Evolutionary conservation across 2,113 vertebrate species (phyloP), one percentile per base, ranked within the genome.

Genomic region (Aldabrachelys gigantea): DNA sequence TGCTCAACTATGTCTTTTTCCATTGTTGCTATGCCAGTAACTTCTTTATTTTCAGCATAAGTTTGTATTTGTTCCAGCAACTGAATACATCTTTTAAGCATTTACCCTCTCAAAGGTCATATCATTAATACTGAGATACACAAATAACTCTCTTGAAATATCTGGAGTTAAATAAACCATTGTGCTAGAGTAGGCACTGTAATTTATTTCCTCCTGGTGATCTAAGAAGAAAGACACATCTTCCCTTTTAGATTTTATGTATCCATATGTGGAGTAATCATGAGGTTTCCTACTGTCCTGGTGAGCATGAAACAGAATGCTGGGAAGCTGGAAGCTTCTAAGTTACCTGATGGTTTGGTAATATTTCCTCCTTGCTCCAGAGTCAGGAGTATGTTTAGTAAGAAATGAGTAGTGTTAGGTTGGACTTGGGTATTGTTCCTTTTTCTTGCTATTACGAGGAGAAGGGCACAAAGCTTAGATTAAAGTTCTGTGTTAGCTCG

Each of bases 221-320:
- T 1, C 0, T 0, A 47, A 75, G 80, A 38, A 78, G 12, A 7
- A 83, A 93, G 87, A 0, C 1, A 2, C 35, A 31, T 29, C 10
- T 1, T 7, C 12, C 87, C 79, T 50, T 19, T 9, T 8, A 72
- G 88, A 0, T 47, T 92, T 89, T 88, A n/a, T 19, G 12, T 56
- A 79, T 85, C 76, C 10, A 2, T 0, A 8, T 29, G 4, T n/a
- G 41, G 59, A 65, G 1, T 6, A 44, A 78, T 29, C 44, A 27
- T 25, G 2, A 4, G 41, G 92, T 91, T 87, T 49, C 49, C 49
- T 22, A 24, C 9, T 17, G 52, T 19, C 29, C 54, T 41, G 38
- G 5, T 59, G 16, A 57, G 8, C 21, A n/a, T 57, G 53, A 47
- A 2, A 2, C 16, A 7, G 44, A 35, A 50, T 54, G n/a, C 59